phyloP scores from a whole-genome alignment of 2,113 vertebrate genomes.

The Mirounga angustirostris region DNA sequence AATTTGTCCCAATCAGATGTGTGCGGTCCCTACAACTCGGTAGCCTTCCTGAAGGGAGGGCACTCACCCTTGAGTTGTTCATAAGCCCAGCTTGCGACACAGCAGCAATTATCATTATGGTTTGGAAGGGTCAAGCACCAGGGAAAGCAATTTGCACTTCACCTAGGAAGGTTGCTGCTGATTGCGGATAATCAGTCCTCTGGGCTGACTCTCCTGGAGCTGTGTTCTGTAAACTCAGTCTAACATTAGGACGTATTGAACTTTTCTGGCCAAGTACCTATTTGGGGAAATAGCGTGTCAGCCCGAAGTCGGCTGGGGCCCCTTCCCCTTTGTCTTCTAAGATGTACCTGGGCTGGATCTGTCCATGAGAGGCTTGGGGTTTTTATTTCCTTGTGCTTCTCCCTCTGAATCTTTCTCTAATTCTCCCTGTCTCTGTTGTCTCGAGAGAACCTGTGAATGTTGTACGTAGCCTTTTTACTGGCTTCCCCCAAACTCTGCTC shows the following conservation, averaged over 20 bases:
- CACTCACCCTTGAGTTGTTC: slow-evolving; percentile 62
- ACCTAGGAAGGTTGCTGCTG: slow-evolving; percentile 50
- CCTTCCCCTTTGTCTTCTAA: neutral
- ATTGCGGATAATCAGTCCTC: slow-evolving; percentile 37
- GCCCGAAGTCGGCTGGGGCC: neutral
- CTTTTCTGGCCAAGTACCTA: neutral
- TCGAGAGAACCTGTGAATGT: neutral
- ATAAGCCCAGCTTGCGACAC: neutral
- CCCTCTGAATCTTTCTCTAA: neutral
- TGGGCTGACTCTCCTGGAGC: neutral
- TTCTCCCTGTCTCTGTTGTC: neutral
- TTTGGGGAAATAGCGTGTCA: neutral
- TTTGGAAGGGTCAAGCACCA: slow-evolving; percentile 68
- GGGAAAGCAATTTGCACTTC: slow-evolving; percentile 62
- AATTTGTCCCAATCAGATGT: slow-evolving; percentile 78
- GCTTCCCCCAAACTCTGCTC: neutral
- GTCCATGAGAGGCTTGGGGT: accelerated
- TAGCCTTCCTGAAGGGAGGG: slow-evolving; percentile 73
- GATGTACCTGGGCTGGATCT: neutral
- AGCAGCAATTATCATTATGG: slow-evolving; percentile 64
- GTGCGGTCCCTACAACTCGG: slow-evolving; percentile 56
- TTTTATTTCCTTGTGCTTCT: neutral
- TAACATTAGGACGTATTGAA: neutral
- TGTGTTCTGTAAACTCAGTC: neutral
- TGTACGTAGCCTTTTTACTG: neutral